Conservation (phyloP, 2,888 invertebrate species). For the Dryobota labecula region DNA sequence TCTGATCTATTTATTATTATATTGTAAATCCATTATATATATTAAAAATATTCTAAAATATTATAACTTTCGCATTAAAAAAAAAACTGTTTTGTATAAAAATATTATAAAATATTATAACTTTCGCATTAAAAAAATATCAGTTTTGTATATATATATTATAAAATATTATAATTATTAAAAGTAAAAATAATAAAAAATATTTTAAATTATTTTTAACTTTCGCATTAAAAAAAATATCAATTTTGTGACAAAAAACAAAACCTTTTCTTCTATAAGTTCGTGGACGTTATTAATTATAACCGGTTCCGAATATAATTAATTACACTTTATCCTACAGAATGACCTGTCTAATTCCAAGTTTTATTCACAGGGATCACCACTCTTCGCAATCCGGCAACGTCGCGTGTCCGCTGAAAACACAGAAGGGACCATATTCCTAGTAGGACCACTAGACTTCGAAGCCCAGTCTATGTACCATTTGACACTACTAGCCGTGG, state of each 20-base stretch:
- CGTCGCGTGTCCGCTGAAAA: slow-evolving; percentile 93
- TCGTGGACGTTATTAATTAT: slow-evolving; percentile 34
- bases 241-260: neutral
- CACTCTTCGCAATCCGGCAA: slow-evolving; percentile 94
- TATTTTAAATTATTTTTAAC: too few species aligned
- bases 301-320: neutral
- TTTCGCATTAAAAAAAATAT: neutral
- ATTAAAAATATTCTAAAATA: too few species aligned
- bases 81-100: too few species aligned
- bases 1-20: neutral
- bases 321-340: neutral
- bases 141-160: too few species aligned
- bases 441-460: slow-evolving; percentile 95
- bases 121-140: too few species aligned
- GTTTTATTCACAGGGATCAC: slow-evolving; percentile 90
- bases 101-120: too few species aligned
- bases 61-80: too few species aligned
- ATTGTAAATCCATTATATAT: too few species aligned
- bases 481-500: slow-evolving; percentile 96
- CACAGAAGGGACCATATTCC: slow-evolving; percentile 94
- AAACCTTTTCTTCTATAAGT: neutral
- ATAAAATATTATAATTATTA: too few species aligned
- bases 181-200: too few species aligned
- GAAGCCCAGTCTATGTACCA: slow-evolving; percentile 97
- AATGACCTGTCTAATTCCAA: slow-evolving; percentile 6